phyloP scores from a whole-genome alignment of 2,888 invertebrate species.

The Calameuta filiformis region DNA sequence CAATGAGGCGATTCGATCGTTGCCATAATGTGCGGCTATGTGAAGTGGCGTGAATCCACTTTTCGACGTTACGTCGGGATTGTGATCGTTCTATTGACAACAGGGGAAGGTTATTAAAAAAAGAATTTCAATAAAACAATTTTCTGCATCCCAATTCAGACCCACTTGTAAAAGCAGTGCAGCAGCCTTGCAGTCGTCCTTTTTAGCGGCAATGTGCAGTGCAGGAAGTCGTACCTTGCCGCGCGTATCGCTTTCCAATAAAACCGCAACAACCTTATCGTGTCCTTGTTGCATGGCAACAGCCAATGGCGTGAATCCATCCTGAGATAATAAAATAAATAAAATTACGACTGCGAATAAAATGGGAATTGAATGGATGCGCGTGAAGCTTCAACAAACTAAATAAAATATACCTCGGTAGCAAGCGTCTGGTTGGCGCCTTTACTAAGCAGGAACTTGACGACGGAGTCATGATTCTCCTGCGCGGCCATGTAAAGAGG shows the following conservation, averaged over 20 bases:
- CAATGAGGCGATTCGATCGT: conserved; percentile 91
- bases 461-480: conserved; percentile 94
- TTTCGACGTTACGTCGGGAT: conserved; percentile 96
- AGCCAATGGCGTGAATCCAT: conserved; percentile 97
- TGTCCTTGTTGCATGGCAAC: conserved; percentile 99
- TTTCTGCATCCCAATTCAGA: conserved; percentile 1
- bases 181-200: conserved; percentile 97
- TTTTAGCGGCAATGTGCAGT: conserved; percentile 98
- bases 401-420: conserved; percentile 79
- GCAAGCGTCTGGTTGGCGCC: conserved; percentile 97
- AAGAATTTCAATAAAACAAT: neutral
- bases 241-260: conserved; percentile 95
- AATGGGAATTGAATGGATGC: neutral
- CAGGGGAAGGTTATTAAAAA: conserved; percentile 27
- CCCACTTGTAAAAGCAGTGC: conserved; percentile 84
- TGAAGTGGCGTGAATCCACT: conserved; percentile 98
- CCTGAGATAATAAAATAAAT: conserved; percentile 69
- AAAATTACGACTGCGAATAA: neutral
- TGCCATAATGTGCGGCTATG: conserved; percentile 98
- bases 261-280: conserved; percentile 95
- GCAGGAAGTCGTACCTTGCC: conserved; percentile 97
- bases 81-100: conserved; percentile 84
- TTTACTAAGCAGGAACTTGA: conserved; percentile 88
- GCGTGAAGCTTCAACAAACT: neutral
- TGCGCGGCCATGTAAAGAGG: conserved; percentile 99